phyloP scores from a whole-genome alignment of 1,140 invertebrate species.

The Diprion similis region DNA sequence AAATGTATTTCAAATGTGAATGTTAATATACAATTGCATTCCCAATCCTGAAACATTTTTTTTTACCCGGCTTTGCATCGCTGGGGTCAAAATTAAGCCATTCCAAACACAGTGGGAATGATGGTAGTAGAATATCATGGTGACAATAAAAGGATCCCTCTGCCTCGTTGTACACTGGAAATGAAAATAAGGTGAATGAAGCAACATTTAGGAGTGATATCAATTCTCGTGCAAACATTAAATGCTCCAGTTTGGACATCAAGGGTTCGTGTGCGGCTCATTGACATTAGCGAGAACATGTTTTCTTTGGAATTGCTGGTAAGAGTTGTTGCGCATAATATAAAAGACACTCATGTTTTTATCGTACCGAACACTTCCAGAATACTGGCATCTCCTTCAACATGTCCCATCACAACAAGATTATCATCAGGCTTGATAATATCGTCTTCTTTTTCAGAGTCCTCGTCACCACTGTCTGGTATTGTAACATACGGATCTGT shows the following conservation, averaged over 20 bases:
- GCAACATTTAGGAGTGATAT: slow-evolving; percentile 8
- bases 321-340: not conserved
- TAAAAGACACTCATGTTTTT: slow-evolving; percentile 7
- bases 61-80: slow-evolving; percentile 68
- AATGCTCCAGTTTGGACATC: no score
- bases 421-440: slow-evolving; percentile 90
- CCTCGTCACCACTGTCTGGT: slow-evolving; percentile 66
- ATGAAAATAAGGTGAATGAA: slow-evolving; percentile 23
- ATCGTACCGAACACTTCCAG: slow-evolving; percentile 86
- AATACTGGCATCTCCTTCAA: slow-evolving; percentile 82
- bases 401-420: slow-evolving; percentile 86
- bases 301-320: no score
- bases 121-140: slow-evolving; percentile 88
- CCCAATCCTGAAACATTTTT: slow-evolving; percentile 17
- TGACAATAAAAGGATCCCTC: slow-evolving; percentile 91
- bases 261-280: not conserved
- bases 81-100: slow-evolving; percentile 87
- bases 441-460: slow-evolving; percentile 92
- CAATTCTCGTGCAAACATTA: not conserved
- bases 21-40: slow-evolving; percentile 10
- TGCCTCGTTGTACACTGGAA: slow-evolving; percentile 88
- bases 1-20: not conserved
- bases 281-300: not conserved
- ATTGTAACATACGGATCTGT: slow-evolving; percentile 68
- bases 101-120: slow-evolving; percentile 90